Conservation (phyloP, 2,797 vertebrate genomes). For the Macrochelys suwanniensis region DNA sequence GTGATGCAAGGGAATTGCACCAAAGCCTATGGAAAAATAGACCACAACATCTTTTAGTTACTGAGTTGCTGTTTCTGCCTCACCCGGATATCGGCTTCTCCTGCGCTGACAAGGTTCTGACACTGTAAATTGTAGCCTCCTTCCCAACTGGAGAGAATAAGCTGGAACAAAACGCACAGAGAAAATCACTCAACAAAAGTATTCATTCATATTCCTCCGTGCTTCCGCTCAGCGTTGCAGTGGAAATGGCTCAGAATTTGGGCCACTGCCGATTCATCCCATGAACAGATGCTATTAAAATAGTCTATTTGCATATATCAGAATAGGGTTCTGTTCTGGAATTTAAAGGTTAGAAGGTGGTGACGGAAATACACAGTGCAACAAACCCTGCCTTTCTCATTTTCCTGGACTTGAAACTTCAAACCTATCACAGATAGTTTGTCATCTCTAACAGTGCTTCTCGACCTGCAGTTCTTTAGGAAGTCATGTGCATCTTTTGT, state of each 20-base stretch:
- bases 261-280: not conserved
- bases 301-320: not conserved
- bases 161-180: conserved; percentile 78
- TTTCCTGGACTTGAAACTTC: not conserved
- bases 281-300: not conserved
- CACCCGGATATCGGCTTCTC: conserved; percentile 87
- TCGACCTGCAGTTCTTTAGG: not conserved
- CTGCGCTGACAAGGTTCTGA: conserved; percentile 87
- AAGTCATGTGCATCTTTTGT: not conserved
- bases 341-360: not conserved
- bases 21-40: rapidly evolving
- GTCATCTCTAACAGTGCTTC: not conserved
- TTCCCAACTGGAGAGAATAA: conserved; percentile 87
- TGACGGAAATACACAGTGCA: not conserved
- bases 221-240: not conserved
- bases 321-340: not conserved
- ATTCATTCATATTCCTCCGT: not conserved
- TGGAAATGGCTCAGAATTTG: not conserved
- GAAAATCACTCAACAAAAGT: not conserved
- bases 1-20: rapidly evolving
- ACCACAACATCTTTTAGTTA: rapidly evolving
- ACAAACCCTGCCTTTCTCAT: not conserved
- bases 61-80: conserved; percentile 54
- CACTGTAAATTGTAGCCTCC: conserved; percentile 90
- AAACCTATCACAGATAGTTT: not conserved